Evolutionary conservation across 2,113 vertebrate species (phyloP).

Genomic region (Alectura lathami): DNA sequence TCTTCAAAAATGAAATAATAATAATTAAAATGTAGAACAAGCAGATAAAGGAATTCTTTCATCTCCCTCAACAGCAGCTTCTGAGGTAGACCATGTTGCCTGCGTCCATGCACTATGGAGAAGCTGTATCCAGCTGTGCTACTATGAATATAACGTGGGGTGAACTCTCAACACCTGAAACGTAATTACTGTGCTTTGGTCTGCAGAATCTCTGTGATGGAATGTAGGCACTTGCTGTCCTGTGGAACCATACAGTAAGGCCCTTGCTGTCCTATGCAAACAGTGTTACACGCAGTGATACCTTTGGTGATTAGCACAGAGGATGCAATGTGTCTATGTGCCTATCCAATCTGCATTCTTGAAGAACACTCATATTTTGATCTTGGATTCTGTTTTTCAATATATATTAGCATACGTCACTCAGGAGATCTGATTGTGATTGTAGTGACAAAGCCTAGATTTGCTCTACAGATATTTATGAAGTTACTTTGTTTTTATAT

Average conservation of each 20-base stretch:
- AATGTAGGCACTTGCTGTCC: background rate
- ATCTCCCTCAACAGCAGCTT: background rate
- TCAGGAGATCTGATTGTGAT: background rate
- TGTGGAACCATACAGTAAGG: background rate
- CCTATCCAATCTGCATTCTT: background rate
- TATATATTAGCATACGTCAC: background rate
- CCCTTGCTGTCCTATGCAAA: background rate
- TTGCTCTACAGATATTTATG: background rate
- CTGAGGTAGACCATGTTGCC: background rate
- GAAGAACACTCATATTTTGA: background rate
- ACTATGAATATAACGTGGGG: background rate
- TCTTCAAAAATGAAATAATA: background rate
- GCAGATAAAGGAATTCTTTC: background rate
- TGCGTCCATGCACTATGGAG: background rate
- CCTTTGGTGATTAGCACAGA: background rate
- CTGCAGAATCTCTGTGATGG: background rate
- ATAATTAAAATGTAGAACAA: no score
- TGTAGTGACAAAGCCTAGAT: background rate
- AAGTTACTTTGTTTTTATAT: conserved; percentile 13
- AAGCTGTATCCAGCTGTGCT: background rate
- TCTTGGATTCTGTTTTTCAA: background rate
- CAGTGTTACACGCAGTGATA: background rate
- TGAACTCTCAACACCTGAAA: background rate
- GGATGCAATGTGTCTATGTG: background rate
- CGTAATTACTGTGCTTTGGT: background rate